Evolutionary conservation across 53 echinoderm and acorn worm species (phyloP), one percentile per base, ranked within the genome.

Genomic region (Henricia sp.): DNA sequence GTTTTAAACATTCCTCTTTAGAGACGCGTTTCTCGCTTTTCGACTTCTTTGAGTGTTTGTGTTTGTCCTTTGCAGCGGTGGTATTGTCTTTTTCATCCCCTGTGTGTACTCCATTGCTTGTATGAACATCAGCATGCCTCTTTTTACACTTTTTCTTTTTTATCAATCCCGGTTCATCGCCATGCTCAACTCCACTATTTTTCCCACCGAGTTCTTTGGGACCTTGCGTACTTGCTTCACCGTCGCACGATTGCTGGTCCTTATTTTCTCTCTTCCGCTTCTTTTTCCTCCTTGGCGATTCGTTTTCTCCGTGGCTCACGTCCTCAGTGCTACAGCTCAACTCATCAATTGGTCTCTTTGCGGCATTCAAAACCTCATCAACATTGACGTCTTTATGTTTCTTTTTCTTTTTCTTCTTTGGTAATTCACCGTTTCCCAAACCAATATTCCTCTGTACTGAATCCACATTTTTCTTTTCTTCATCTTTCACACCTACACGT

Each of bases 391-490:
- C 71, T 35, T 53, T 52, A 40, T 52, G 50, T 39, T 78, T 86
- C 67, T 66, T 53, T 68, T 48, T 77, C 40, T 77, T 77, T 68
- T 27, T 86, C 54, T 86, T 86, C 77, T 67, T 86, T 3, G 21
- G 27, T 32, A 26, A 36, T 34, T 66, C 66, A 46, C 14, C 48
- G 8, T 8, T 46, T 46, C 8, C 48, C 14, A 14, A 8, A 46
- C 48, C 14, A 14, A 8, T 46, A 14, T 14, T 46, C 8, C 29
- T 71, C 0, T 62, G 34, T 76, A 28, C 54, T 14, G 59, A 28
- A 17, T 76, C 63, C 19, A 26, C 63, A 64, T 64, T 37, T 76
- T 76, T 21, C 5, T 27, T 20, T 11, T 28, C 77, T 66, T 71
- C 72, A 1, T 25, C 23, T 34, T 8, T 67, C n/a, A 20, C 37